Evolutionary conservation across 1,140 invertebrate genomes (phyloP).

Genomic region (Drosophila mayri): DNA sequence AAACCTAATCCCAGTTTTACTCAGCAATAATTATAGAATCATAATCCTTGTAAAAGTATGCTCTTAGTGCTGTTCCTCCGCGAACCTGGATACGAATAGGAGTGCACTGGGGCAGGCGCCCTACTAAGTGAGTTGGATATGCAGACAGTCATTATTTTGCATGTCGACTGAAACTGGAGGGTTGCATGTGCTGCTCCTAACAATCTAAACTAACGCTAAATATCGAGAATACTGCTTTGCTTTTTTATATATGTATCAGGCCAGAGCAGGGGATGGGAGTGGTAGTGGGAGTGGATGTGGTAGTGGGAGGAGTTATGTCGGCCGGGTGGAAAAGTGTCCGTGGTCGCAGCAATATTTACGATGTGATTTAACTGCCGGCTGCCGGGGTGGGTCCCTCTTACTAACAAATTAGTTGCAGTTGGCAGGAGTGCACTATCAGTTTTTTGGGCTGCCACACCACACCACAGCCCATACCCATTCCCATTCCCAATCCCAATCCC

Average conservation of each 20-base stretch:
- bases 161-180: constrained; percentile 5
- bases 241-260: neutral
- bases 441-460: constrained; percentile 51
- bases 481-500: neutral
- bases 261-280: neutral
- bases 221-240: constrained; percentile 17
- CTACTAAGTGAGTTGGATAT: constrained; percentile 18
- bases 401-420: constrained; percentile 68
- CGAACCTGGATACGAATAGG: neutral
- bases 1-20: neutral
- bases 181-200: constrained; percentile 16
- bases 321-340: constrained; percentile 4
- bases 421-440: constrained; percentile 61
- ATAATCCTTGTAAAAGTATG: neutral
- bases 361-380: constrained; percentile 26
- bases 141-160: constrained; percentile 24
- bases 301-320: constrained; percentile 10
- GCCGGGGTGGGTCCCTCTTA: constrained; percentile 21
- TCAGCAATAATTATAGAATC: neutral
- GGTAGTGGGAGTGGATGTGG: neutral
- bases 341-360: constrained; percentile 47
- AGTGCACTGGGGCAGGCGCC: neutral
- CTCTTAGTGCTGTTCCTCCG: no score
- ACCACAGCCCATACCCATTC: neutral
- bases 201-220: constrained; percentile 42